Evolutionary conservation across 1,140 invertebrate genomes (phyloP).

Genomic region (Calosoma granatense): DNA sequence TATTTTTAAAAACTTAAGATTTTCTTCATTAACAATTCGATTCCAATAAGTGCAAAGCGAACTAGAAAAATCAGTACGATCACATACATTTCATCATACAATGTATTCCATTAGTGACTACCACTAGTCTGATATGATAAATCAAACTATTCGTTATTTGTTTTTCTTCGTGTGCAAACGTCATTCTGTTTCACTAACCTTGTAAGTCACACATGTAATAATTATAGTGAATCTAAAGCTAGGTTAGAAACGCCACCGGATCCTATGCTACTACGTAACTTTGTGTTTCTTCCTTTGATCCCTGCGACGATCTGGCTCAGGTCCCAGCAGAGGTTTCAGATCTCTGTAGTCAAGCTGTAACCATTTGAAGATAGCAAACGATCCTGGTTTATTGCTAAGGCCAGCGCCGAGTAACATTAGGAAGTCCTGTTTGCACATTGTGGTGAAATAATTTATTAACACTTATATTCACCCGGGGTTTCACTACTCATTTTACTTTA

Average conservation of each 20-base stretch:
- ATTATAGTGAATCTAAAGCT: background rate
- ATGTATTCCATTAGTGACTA: no score
- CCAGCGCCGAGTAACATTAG: background rate
- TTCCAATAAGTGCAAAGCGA: no score
- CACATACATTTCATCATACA: no score
- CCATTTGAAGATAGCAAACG: conserved; percentile 12
- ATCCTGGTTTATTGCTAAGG: background rate
- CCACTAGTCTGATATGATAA: background rate
- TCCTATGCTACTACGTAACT: conserved; percentile 37
- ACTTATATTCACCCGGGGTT: conserved; percentile 7
- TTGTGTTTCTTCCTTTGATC: conserved; percentile 48
- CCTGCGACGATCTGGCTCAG: conserved; percentile 28
- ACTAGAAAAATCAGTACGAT: no score
- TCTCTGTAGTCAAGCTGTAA: conserved; percentile 42
- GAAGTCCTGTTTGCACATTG: conserved; percentile 1
- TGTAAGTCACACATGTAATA: conserved; percentile 1
- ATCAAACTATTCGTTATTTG: background rate
- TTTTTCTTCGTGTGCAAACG: background rate
- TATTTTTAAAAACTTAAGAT: no score
- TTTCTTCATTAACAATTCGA: no score
- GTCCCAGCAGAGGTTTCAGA: conserved; percentile 39
- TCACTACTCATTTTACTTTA: background rate
- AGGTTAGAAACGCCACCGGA: background rate
- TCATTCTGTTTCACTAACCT: conserved; percentile 1
- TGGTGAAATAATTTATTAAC: conserved; percentile 1